phyloP scores from a whole-genome alignment of 2,888 invertebrate species.

The Noctua comes region DNA sequence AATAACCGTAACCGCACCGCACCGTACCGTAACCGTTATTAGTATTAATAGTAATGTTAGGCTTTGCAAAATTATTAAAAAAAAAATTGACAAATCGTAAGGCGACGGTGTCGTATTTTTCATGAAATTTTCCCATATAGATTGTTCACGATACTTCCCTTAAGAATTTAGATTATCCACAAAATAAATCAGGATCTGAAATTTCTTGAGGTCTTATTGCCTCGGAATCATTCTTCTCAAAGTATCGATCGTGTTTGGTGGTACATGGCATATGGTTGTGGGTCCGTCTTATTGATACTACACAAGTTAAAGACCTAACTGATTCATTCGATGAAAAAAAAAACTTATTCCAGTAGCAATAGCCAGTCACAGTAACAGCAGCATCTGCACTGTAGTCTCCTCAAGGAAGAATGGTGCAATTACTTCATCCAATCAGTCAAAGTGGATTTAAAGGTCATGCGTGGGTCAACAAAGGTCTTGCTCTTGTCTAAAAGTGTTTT shows the following conservation, averaged over 20 bases:
- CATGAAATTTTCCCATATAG: no score
- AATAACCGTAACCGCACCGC: no score
- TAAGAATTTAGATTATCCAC: neutral
- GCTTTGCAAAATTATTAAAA: no score
- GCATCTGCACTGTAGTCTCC: neutral
- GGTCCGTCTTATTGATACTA: neutral
- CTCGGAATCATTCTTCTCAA: neutral
- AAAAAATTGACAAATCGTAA: no score
- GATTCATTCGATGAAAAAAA: neutral
- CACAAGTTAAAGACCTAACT: neutral
- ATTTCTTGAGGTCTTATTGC: no score
- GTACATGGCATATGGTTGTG: neutral
- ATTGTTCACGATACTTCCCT: neutral
- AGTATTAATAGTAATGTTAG: no score
- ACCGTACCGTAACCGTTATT: no score
- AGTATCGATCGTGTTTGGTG: neutral
- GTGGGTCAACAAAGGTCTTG: neutral
- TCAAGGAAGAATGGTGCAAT: neutral
- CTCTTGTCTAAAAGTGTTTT: neutral
- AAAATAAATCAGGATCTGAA: no score
- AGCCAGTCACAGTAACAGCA: neutral
- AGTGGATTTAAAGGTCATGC: neutral
- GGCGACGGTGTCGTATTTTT: no score
- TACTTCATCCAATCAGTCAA: neutral
- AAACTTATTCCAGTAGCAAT: neutral